phyloP scores from a whole-genome alignment of 1,140 invertebrate genomes.

The Diabrotica virgifera region DNA sequence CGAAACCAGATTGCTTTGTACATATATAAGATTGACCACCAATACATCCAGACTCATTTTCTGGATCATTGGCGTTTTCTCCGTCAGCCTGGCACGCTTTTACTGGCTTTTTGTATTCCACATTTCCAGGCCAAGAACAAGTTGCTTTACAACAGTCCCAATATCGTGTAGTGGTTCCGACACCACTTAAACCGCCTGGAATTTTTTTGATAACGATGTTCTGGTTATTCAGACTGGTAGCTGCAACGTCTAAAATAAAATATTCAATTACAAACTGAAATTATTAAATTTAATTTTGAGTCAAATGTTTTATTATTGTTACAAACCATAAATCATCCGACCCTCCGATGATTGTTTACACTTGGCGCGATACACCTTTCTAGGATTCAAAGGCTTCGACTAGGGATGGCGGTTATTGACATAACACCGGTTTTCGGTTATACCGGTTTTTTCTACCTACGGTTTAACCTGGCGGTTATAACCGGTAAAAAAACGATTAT shows the following conservation, averaged over 20 bases:
- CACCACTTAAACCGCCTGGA: constrained; percentile 16
- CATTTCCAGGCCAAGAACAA: constrained; percentile 26
- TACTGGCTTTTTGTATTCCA: constrained; percentile 15
- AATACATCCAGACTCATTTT: constrained; percentile 21
- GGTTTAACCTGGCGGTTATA: too few species aligned
- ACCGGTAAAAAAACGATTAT: too few species aligned
- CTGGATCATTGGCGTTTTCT: constrained; percentile 17
- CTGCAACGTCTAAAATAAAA: not conserved
- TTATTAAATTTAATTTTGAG: too few species aligned
- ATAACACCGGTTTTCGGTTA: too few species aligned
- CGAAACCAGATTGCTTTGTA: not conserved
- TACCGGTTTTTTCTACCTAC: too few species aligned
- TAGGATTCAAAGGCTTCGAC: too few species aligned
- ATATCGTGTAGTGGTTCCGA: constrained; percentile 24
- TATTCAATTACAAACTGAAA: too few species aligned
- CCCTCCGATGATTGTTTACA: too few species aligned
- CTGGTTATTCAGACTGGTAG: not conserved
- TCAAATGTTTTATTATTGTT: too few species aligned
- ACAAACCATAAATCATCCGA: too few species aligned
- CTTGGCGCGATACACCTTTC: too few species aligned
- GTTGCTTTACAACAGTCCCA: constrained; percentile 33
- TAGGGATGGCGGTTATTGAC: too few species aligned
- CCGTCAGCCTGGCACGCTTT: constrained; percentile 21
- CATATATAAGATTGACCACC: constrained; percentile 7
- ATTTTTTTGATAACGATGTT: not conserved